A percentile compares a stretch with the other conserved stretches of the same genome.
phyloP scores from a whole-genome alignment of 2,797 vertebrate genomes.

The Lepilemur septentrionalis region DNA sequence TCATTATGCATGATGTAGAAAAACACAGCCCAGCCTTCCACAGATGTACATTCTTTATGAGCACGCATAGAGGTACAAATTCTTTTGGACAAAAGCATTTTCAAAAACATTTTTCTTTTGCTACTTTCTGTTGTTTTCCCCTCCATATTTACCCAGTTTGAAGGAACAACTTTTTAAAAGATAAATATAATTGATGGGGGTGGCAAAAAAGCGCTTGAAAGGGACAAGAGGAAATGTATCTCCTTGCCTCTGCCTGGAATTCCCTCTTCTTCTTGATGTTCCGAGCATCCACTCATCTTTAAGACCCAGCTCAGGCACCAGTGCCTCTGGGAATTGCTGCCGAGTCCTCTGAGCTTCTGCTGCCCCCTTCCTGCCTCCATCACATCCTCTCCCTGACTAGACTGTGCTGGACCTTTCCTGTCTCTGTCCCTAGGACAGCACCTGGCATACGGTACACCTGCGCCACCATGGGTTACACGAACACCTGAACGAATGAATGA shows the following conservation, averaged over 20 bases:
- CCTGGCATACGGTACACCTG: neutral
- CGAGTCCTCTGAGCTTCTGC: neutral
- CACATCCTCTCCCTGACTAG: neutral
- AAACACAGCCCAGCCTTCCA: neutral
- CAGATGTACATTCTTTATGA: neutral
- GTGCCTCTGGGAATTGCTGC: neutral
- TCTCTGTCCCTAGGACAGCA: neutral
- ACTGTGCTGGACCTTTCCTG: rapidly evolving
- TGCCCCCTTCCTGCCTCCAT: neutral
- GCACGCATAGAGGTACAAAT: neutral
- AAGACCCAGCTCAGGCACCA: neutral
- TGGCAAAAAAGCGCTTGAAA: neutral
- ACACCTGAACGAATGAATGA: neutral
- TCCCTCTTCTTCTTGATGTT: neutral
- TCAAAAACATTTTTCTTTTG: neutral
- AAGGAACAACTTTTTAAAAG: neutral
- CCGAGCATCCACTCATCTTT: neutral
- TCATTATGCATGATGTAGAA: neutral
- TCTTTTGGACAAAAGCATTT: neutral
- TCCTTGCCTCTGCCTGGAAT: neutral
- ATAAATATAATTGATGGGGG: neutral
- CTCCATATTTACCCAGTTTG: neutral
- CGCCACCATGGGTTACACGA: neutral
- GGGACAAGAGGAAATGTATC: neutral
- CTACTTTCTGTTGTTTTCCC: neutral